Conservation (phyloP, 2,797 vertebrate species). For the Rhincodon typus region DNA sequence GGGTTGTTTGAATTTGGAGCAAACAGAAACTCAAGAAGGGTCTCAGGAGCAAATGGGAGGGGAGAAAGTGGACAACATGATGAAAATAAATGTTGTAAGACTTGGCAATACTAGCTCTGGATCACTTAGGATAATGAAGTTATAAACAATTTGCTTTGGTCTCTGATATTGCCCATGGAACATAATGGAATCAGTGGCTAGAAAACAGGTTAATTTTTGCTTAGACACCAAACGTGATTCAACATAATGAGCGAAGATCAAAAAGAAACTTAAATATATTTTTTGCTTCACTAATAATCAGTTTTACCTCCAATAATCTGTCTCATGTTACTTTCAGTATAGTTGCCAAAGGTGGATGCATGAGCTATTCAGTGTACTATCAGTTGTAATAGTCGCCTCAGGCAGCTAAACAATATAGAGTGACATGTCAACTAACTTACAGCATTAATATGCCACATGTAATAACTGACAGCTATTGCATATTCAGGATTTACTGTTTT, state of each 20-base stretch:
- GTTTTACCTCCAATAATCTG: background rate
- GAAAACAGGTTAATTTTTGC: background rate
- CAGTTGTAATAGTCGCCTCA: background rate
- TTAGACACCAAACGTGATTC: background rate
- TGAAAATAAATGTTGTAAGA: background rate
- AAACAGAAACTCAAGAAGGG: background rate
- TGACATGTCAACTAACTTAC: conserved; percentile 22
- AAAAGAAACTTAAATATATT: background rate
- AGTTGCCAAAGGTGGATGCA: background rate
- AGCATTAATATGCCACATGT: background rate
- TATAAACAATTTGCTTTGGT: background rate
- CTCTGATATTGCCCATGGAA: background rate
- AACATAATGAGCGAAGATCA: background rate
- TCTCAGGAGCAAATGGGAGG: background rate
- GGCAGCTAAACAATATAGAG: background rate
- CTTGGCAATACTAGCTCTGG: background rate
- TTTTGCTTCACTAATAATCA: background rate
- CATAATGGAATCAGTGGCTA: background rate
- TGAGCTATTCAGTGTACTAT: background rate
- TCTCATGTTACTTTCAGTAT: background rate
- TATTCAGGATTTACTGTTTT: background rate
- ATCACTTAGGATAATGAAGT: background rate
- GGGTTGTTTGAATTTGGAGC: background rate
- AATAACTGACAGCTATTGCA: conserved; percentile 7
- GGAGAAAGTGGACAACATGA: background rate